Percentiles rank a stretch among this genome's conserved stretches.
These are phyloP conservation scores for Bothrops jararaca DNA, from an alignment of 2,113 vertebrate species.

Conservation along the genomic window DNA sequence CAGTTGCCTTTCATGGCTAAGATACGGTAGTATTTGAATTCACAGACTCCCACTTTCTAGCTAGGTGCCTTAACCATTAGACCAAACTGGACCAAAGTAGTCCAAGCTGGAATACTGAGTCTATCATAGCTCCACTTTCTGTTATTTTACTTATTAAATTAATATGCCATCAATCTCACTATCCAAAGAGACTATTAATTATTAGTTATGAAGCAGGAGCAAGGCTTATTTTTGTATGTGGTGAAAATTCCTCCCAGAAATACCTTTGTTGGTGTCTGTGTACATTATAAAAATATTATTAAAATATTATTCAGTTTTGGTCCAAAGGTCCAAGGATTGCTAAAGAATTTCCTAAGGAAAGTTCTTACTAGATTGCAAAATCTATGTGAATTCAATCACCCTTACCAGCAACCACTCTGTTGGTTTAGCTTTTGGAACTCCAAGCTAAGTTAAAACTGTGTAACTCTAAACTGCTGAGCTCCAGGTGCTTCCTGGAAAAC, in stretches of 20 bases:
- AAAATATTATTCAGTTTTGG: background rate
- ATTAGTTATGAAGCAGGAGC: background rate
- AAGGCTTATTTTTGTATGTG: background rate
- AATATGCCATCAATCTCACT: too few relatives aligned
- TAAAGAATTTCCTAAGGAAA: background rate
- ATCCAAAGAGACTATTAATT: too few relatives aligned
- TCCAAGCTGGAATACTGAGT: background rate
- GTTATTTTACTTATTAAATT: background rate
- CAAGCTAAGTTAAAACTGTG: background rate
- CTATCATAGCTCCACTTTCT: background rate
- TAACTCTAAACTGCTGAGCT: background rate
- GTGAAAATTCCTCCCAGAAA: background rate
- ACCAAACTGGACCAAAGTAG: too few relatives aligned
- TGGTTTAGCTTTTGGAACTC: background rate
- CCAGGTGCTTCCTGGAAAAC: background rate
- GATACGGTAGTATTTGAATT: too few relatives aligned
- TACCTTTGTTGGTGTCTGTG: background rate
- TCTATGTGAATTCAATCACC: background rate
- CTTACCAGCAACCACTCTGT: background rate
- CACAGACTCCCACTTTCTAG: too few relatives aligned
- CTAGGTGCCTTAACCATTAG: too few relatives aligned
- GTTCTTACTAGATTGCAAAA: background rate
- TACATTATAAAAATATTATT: background rate
- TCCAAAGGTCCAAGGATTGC: background rate
- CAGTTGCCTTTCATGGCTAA: too few relatives aligned